Evolutionary conservation across 1,140 invertebrate species (phyloP), one percentile per base, ranked within the genome.

Genomic region (Lucilia cuprina): DNA sequence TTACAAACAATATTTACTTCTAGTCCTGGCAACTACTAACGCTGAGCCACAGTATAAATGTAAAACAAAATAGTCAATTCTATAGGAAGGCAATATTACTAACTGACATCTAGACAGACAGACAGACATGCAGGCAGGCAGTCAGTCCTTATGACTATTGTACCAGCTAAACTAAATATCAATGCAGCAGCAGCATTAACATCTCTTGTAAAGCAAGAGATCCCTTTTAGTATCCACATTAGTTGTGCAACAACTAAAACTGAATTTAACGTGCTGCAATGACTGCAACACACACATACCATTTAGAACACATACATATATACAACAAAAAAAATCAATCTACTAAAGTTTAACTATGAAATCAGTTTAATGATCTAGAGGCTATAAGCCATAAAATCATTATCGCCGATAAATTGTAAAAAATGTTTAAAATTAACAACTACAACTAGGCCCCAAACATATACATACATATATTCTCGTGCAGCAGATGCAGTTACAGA

Each of bases 391-490:
- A 80, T 80, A 80, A 80, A 80, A 80, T 80, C 77, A 80, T 80
- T 80, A 80, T 80, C 77, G 19, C 77, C 77, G 77, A 80, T 80
- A 80, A 80, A 80, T 80, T 80, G 77, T 80, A 80, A 80, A 80
- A 80, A 80, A 80, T 80, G 77, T 80, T 80, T 80, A 80, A 80
- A 80, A 80, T 80, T 80, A 80, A 80, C 77, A 80, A 80, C 77
- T 80, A 80, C n/a, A 49, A 80, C 41, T 50, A 49, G 34, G 74
- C 34, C 41, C 10, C 41, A 41, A 41, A 41, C 41, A 41, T 2
- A 7, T 41, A 41, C 41, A 41, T 41, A 41, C 2, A 7, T 41
- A 41, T 5, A 41, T 41, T 41, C 41, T 41, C 41, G 41, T 5
- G 2, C 41, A 41, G 41, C 41, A 41, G 41, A 41, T 41, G 41